Evolutionary conservation across 2,888 invertebrate species (phyloP), one percentile per base, ranked within the genome.

Genomic region (Amblyjoppa proteus): DNA sequence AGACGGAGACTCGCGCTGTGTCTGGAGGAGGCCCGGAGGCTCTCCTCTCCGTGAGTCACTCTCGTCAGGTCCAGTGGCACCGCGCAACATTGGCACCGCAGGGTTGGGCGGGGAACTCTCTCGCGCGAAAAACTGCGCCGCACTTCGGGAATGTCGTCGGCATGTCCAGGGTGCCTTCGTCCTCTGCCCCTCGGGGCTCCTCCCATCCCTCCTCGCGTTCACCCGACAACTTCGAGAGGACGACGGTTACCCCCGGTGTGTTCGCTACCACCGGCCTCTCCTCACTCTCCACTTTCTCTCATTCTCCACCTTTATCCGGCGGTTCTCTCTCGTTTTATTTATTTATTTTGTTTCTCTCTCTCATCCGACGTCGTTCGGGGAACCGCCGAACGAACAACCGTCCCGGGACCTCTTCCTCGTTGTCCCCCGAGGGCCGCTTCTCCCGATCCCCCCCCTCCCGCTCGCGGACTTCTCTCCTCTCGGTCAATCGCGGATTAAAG

Each of bases 111-210:
- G 71, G 56, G 83, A 85, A 82, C 75, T 74, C 90, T 89, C 88
- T 90, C 90, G 90, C 88, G 92, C 91, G 92, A 92, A 92, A 93
- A 93, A 93, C 92, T 92, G 91, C 91, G 89, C 91, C 89, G 92
- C 90, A 90, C 92, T 91, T 92, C 89, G 92, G 90, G 93, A 93
- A 93, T 93, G 93, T 91, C 92, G 92, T 92, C 91, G 93, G 92
- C 90, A 92, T 92, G 92, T 92, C 91, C 90, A 90, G 91, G 90
- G 89, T 91, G 91, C 91, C 82, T 81, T 85, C 74, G 83, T 91
- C 90, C 90, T 90, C 89, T 91, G 87, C 86, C 87, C 89, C 88
- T 88, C 89, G 84, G 83, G 76, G 76, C 58, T 53, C 64, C 31
- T 45, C 64, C 64, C 31, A 16, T 74, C 81, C 87, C 87, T 83